Evolutionary conservation across 2,888 invertebrate genomes (phyloP).

Genomic region (Drosophila bunnanda): DNA sequence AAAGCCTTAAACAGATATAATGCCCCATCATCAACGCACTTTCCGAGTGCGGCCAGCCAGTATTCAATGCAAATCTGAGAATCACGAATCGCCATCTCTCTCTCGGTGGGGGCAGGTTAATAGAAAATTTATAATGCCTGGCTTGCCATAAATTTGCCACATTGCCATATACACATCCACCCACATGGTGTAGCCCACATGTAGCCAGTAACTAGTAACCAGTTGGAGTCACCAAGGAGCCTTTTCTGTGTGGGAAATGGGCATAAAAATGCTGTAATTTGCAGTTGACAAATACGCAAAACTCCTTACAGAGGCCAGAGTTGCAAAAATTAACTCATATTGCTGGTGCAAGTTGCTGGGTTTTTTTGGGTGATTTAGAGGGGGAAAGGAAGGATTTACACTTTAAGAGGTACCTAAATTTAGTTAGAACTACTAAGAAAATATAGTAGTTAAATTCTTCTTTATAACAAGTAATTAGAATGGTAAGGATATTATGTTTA

Average conservation of each 20-base stretch:
- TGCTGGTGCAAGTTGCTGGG: conserved; percentile 44
- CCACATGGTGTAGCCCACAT: conserved; percentile 60
- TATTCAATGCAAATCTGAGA: conserved; percentile 76
- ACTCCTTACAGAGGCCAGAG: conserved; percentile 43
- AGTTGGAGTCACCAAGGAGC: conserved; percentile 24
- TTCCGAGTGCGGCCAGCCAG: conserved; percentile 28
- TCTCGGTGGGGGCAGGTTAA: conserved; percentile 62
- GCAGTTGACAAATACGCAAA: conserved; percentile 78
- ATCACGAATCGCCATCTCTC: conserved; percentile 13
- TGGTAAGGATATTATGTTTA: neutral
- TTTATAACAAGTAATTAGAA: neutral
- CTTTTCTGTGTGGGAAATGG: conserved; percentile 66
- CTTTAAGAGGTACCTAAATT: neutral
- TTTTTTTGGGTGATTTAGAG: conserved; percentile 7
- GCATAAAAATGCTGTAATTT: conserved; percentile 74
- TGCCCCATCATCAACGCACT: conserved; percentile 72
- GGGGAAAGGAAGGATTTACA: neutral
- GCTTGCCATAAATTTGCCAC: conserved; percentile 72
- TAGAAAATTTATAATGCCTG: conserved; percentile 79
- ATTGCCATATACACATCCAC: conserved; percentile 62
- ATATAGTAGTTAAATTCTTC: too few relatives aligned
- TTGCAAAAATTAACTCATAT: conserved; percentile 77
- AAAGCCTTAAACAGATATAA: conserved; percentile 81
- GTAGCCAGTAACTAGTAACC: conserved; percentile 11
- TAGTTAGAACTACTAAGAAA: rapidly evolving